A percentile compares a stretch with the other conserved stretches of the same genome.
phyloP scores from a whole-genome alignment of 2,113 vertebrate species.

The Stomatorhinus ivindoensis region DNA sequence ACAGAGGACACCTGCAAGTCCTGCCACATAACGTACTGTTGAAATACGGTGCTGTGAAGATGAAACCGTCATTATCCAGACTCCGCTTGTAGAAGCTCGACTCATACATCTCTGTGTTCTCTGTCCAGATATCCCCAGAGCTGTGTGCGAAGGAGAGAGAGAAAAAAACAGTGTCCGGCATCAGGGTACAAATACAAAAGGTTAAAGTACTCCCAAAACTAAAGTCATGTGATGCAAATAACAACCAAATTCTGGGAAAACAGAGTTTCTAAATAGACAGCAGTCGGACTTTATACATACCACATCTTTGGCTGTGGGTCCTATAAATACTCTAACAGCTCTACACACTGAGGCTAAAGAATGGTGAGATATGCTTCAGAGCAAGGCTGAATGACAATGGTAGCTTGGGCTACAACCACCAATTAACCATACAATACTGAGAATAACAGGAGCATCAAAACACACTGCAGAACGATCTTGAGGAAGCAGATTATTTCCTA shows the following conservation, averaged over 20 bases:
- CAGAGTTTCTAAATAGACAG: not conserved
- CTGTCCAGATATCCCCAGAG: conserved; percentile 84
- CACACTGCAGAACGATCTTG: not conserved
- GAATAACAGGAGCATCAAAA: not conserved
- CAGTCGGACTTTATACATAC: not conserved
- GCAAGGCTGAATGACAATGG: not conserved
- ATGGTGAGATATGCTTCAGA: not conserved
- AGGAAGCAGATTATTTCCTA: not conserved
- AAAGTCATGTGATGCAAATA: not conserved
- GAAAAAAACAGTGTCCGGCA: not conserved
- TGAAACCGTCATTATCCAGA: conserved; percentile 91
- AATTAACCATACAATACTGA: not conserved
- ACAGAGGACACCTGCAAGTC: not conserved
- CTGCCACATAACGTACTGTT: conserved; percentile 71
- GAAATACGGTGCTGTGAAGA: conserved; percentile 89
- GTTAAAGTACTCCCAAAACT: not conserved
- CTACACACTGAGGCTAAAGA: not conserved
- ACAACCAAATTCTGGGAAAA: not conserved
- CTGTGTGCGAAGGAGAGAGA: conserved; percentile 38
- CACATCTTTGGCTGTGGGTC: not conserved
- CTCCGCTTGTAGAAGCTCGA: conserved; percentile 96
- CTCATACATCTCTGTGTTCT: conserved; percentile 90
- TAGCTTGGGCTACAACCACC: not conserved
- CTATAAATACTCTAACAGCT: not conserved
- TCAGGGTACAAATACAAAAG: not conserved